phyloP scores from a whole-genome alignment of 2,113 vertebrate genomes.

The Paramormyrops kingsleyae region DNA sequence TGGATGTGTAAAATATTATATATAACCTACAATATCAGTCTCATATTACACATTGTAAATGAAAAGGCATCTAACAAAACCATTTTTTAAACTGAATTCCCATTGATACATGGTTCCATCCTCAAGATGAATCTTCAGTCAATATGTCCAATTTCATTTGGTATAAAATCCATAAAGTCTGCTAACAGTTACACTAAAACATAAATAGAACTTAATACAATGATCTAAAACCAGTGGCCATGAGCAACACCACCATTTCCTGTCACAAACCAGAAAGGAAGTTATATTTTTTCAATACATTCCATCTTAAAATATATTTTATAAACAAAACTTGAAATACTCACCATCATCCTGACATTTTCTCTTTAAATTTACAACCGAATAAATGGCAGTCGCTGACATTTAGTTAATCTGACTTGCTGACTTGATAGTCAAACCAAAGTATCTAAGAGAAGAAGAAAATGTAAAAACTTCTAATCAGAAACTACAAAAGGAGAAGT shows the following conservation, averaged over 20 bases:
- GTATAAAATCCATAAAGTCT: background rate
- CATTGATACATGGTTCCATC: background rate
- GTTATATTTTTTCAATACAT: background rate
- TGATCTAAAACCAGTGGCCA: background rate
- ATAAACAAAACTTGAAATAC: background rate
- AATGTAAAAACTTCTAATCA: background rate
- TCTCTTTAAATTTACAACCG: background rate
- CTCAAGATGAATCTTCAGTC: background rate
- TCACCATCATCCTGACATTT: background rate
- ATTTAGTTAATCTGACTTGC: background rate
- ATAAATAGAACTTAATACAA: background rate
- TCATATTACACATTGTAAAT: no score
- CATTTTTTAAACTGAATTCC: background rate
- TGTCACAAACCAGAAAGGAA: background rate
- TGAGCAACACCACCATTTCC: background rate
- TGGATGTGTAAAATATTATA: background rate
- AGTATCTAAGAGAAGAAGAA: background rate
- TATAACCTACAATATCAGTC: no score
- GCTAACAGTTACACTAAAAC: background rate
- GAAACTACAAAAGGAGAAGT: background rate
- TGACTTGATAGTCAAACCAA: background rate
- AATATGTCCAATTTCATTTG: background rate
- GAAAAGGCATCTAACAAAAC: background rate
- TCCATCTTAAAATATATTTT: background rate
- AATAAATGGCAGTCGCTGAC: background rate